Conservation (phyloP, 2,113 vertebrate species). For the Cisticola juncidis region DNA sequence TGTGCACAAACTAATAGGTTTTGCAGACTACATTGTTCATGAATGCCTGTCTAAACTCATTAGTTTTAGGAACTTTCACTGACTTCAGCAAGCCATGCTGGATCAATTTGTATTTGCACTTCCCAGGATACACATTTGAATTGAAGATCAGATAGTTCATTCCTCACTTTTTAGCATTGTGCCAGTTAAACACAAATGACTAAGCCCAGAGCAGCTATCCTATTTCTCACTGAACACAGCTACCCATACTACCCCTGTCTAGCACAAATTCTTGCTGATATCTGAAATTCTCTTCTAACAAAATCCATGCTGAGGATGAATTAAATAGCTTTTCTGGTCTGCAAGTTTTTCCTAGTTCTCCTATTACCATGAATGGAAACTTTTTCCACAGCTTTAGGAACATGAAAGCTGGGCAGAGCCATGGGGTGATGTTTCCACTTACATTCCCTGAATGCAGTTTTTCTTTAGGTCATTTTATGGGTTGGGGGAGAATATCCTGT, state of each 20-base stretch:
- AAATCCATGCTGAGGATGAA: neutral
- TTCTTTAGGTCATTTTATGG: neutral
- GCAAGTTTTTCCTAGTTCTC: neutral
- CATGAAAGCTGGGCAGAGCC: neutral
- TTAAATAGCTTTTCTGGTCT: neutral
- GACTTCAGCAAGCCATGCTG: neutral
- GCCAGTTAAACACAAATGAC: neutral
- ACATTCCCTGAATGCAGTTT: neutral
- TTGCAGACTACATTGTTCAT: neutral
- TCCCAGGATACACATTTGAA: neutral
- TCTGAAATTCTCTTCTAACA: constrained; percentile 27
- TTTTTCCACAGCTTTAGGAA: neutral
- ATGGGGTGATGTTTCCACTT: neutral
- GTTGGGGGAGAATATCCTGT: neutral
- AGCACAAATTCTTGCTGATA: constrained; percentile 33
- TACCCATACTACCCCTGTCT: neutral
- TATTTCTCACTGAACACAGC: constrained; percentile 11
- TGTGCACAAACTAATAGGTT: neutral
- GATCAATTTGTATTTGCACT: neutral
- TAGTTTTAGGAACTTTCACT: neutral
- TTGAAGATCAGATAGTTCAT: neutral
- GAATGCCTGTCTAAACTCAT: neutral
- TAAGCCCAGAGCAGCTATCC: neutral
- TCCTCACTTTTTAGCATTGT: constrained; percentile 5
- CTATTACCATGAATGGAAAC: neutral